Evolutionary conservation across 2,113 vertebrate species (phyloP), one percentile per base, ranked within the genome.

Genomic region (Lontra canadensis): DNA sequence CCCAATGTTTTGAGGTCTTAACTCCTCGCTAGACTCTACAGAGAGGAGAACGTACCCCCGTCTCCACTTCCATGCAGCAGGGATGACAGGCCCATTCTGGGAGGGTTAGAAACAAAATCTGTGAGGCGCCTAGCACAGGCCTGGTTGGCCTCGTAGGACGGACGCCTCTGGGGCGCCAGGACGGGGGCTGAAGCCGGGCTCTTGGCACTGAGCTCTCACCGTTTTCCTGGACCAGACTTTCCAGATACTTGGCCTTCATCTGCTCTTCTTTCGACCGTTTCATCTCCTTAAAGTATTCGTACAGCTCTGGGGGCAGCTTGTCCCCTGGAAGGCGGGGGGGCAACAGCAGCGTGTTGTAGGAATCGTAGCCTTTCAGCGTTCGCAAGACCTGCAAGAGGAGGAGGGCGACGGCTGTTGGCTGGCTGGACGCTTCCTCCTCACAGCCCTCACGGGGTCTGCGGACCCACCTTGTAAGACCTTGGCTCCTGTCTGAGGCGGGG

Each of bases 291-390:
- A 98, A 99, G 96, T 98, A 98, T 3, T 99, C 99, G 0, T 99
- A 97, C 42, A 99, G 69, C 95, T 99, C 99, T 1, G 87, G 67
- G 6, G 99, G 99, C 63, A 99, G 98, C 67, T 98, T 98, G 91
- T 99, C 99, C 7, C 99, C 99, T 0, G 99, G 98, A 1, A 73
- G n/a, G 0, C 99, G 99, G 0, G 98, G 99, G 4, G 99, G 99
- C 88, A 99, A 98, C 93, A 99, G 93, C 69, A 99, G 96, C 3
- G 95, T 97, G 44, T 99, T 99, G 55, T 98, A 98, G 59, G 98
- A 93, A 78, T 99, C 98, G 0, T 99, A 99, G 44, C 98, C 99
- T 88, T 99, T 99, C 94, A 99, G 91, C 82, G 85, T 86, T 8
- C 97, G 97, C 91, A 99, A 97, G 63, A 99, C 99, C 99, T 99